phyloP scores from a whole-genome alignment of 1,140 invertebrate genomes.

The Eulimnadia texana region DNA sequence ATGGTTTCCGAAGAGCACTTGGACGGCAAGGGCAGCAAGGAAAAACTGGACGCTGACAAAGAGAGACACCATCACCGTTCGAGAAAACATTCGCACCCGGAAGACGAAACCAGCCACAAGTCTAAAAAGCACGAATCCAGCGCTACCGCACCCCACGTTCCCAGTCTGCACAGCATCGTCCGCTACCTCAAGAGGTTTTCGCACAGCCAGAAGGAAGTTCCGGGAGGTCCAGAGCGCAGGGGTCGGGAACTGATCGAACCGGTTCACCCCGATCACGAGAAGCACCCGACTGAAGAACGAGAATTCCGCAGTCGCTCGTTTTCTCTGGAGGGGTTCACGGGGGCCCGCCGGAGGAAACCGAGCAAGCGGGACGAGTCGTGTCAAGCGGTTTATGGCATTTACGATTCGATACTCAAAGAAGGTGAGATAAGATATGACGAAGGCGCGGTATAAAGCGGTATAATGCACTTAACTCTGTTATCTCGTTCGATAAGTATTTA shows the following conservation, averaged over 20 bases:
- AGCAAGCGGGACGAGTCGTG: conserved; percentile 39
- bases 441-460: too few species aligned
- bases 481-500: too few species aligned
- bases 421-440: conserved; percentile 41
- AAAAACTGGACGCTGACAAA: neutral
- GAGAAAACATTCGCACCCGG: neutral
- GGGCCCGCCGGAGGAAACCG: conserved; percentile 27
- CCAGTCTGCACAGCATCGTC: conserved; percentile 14
- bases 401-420: conserved; percentile 60
- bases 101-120: neutral
- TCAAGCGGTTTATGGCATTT: conserved; percentile 63
- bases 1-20: neutral
- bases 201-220: conserved; percentile 16
- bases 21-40: neutral
- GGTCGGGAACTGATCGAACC: conserved; percentile 34
- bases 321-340: conserved; percentile 43
- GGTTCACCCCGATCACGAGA: conserved; percentile 31
- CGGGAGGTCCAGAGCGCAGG: conserved; percentile 5
- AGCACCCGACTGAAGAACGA: conserved; percentile 35
- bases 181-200: conserved; percentile 12
- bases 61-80: neutral
- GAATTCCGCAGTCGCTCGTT: conserved; percentile 58
- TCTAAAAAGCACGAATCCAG: neutral
- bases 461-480: too few species aligned
- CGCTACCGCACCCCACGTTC: conserved; percentile 2